A percentile compares a stretch with the other conserved stretches of the same genome.
Conservation (phyloP, 1,140 invertebrate genomes). For the Bactericera cockerelli region DNA sequence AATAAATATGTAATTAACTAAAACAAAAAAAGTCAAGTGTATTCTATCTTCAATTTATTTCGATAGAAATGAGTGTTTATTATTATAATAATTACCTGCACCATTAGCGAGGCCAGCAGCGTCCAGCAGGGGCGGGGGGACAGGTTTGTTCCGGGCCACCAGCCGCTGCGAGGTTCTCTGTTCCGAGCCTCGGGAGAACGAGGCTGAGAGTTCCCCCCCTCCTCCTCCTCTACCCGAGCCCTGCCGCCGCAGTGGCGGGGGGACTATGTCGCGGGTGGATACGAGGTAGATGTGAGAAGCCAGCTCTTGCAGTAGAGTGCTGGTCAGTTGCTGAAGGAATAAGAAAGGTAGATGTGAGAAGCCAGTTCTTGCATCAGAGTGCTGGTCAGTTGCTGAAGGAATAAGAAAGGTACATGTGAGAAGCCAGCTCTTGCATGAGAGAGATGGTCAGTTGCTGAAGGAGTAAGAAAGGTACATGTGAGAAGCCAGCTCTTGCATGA, state of each 20-base stretch:
- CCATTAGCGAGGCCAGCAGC: neutral
- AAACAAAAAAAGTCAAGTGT: too few species aligned
- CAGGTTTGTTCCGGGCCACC: neutral
- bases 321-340: constrained; percentile 45
- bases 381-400: constrained; percentile 45
- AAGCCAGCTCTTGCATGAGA: too few species aligned
- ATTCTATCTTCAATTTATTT: too few species aligned
- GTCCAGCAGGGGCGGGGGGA: neutral
- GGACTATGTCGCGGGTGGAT: constrained; percentile 38
- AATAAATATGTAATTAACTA: too few species aligned
- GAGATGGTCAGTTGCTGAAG: too few species aligned
- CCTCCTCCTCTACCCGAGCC: constrained; percentile 36
- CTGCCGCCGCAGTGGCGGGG: constrained; percentile 35
- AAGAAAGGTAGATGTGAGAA: constrained; percentile 58
- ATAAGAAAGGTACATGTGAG: too few species aligned
- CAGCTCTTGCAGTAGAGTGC: constrained; percentile 52
- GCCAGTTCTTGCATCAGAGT: constrained; percentile 55
- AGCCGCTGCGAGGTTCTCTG: constrained; percentile 1
- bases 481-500: constrained; percentile 54
- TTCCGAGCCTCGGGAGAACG: neutral
- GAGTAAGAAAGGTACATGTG: too few species aligned
- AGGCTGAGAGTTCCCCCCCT: too few species aligned
- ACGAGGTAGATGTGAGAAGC: constrained; percentile 57
- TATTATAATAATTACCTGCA: too few species aligned
- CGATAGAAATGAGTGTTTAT: too few species aligned